Evolutionary conservation across 2,797 vertebrate genomes (phyloP).

Genomic region (Pangasius djambal): DNA sequence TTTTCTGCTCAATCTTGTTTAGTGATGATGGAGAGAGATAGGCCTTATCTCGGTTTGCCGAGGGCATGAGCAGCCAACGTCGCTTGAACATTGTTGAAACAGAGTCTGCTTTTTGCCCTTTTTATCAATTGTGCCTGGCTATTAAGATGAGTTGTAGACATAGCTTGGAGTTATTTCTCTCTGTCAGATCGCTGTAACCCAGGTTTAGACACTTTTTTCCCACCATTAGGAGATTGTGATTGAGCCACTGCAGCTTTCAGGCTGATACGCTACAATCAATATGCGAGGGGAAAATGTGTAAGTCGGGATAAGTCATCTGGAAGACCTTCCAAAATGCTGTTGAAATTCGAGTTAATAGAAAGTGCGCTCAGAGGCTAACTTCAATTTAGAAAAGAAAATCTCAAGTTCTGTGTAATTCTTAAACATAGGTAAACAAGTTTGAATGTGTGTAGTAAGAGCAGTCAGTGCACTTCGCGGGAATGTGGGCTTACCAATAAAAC

Average conservation of each 20-base stretch:
- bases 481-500: conserved; percentile 52
- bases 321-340: not conserved
- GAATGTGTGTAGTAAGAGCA: not conserved
- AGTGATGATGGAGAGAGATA: conserved; percentile 83
- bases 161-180: conserved; percentile 59
- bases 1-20: conserved; percentile 84
- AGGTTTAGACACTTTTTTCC: conserved; percentile 49
- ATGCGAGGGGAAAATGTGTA: conserved; percentile 28
- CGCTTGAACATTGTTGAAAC: conserved; percentile 71
- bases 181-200: conserved; percentile 53
- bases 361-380: conserved; percentile 1
- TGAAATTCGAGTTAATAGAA: conserved; percentile 22
- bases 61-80: conserved; percentile 74
- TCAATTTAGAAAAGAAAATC: conserved; percentile 2
- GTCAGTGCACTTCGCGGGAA: conserved; percentile 28
- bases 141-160: conserved; percentile 55
- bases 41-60: conserved; percentile 80
- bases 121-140: conserved; percentile 58
- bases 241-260: conserved; percentile 50
- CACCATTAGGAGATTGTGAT: conserved; percentile 53
- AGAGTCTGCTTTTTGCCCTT: conserved; percentile 48
- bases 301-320: conserved; percentile 31
- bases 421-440: conserved; percentile 32
- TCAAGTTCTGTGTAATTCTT: conserved; percentile 33
- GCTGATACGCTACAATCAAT: conserved; percentile 37